Conservation (phyloP, 1,140 invertebrate genomes). For the Mizuhopecten yessoensis region DNA sequence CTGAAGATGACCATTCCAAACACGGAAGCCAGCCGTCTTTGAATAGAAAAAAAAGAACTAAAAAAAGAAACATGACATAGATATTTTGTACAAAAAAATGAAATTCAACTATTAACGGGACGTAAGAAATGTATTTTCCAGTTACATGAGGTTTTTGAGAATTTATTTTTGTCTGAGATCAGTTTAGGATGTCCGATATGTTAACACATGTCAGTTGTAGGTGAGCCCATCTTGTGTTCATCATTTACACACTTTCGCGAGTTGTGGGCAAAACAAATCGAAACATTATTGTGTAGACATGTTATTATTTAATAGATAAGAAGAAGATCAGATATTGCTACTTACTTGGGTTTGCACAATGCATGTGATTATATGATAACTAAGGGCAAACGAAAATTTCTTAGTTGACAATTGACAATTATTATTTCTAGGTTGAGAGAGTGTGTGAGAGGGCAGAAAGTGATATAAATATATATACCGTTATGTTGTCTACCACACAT, state of each 20-base stretch:
- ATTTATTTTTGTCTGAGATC: slow-evolving; percentile 26
- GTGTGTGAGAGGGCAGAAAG: neutral
- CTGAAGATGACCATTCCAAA: slow-evolving; percentile 4
- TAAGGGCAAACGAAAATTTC: neutral
- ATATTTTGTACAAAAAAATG: slow-evolving; percentile 14
- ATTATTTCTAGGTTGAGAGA: neutral
- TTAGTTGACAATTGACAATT: neutral
- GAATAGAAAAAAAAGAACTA: neutral
- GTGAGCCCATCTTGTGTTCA: neutral
- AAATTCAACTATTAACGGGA: neutral
- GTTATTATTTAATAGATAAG: neutral
- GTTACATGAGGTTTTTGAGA: neutral
- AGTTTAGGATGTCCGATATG: neutral
- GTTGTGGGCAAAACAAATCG: neutral
- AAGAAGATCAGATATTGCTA: neutral
- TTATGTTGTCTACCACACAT: neutral
- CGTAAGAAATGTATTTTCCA: neutral
- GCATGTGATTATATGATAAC: neutral
- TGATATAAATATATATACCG: neutral
- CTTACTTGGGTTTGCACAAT: neutral
- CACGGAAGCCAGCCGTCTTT: slow-evolving; percentile 16
- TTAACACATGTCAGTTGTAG: neutral
- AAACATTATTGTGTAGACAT: neutral
- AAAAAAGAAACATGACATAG: slow-evolving; percentile 32
- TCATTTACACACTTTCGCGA: neutral